These are phyloP conservation scores for Montipora cactus DNA, from an alignment of 64 coral and sea anemone genomes.

Conservation along the genomic window DNA sequence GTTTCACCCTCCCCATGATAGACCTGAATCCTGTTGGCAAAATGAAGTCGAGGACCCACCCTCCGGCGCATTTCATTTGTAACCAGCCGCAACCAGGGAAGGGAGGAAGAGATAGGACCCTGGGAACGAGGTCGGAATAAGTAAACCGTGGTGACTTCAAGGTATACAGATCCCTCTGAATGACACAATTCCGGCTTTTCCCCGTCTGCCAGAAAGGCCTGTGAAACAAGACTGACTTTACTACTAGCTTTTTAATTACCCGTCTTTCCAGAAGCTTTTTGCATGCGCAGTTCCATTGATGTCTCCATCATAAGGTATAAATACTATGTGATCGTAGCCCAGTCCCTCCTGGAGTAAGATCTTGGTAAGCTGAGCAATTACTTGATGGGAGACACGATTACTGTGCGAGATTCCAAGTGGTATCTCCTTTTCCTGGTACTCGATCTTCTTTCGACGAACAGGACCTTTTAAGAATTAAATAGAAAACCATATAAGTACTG, in stretches of 20 bases:
- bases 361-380: constrained; percentile 38
- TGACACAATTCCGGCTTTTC: no score
- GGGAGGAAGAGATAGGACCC: no score
- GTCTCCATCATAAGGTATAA: constrained; percentile 39
- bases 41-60: no score
- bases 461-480: constrained; percentile 6
- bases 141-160: no score
- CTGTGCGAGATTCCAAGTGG: constrained; percentile 62
- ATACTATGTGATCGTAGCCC: constrained; percentile 60
- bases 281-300: neutral
- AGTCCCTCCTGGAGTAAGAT: constrained; percentile 70
- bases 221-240: no score
- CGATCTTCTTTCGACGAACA: constrained; percentile 41
- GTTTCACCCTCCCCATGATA: no score
- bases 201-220: no score
- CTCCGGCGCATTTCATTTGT: no score
- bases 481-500: neutral
- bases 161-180: no score
- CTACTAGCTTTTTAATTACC: neutral
- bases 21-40: no score
- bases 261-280: neutral
- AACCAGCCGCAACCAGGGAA: no score
- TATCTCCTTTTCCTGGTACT: constrained; percentile 10
- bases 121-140: no score
- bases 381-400: constrained; percentile 23